These are phyloP conservation scores for Nettapus auritus DNA, from an alignment of 2,113 vertebrate genomes.

Conservation along the genomic window DNA sequence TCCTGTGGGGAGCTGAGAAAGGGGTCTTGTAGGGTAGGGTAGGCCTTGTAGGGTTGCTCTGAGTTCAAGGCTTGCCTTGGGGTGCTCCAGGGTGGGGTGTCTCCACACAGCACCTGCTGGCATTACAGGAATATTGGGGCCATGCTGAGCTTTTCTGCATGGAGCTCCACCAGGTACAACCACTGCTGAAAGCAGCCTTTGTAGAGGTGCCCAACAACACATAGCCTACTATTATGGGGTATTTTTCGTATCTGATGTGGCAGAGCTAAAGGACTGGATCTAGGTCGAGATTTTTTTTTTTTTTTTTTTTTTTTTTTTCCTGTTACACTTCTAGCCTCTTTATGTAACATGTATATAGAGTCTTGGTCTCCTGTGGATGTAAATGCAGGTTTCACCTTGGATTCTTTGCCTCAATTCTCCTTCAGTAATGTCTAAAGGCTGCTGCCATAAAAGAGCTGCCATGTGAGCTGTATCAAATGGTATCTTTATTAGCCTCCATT, in stretches of 20 bases:
- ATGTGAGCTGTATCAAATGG: neutral
- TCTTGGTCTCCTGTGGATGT: neutral
- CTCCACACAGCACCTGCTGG: neutral
- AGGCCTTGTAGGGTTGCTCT: neutral
- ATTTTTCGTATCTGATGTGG: neutral
- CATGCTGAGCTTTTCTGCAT: neutral
- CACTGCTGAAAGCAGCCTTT: neutral
- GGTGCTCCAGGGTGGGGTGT: neutral
- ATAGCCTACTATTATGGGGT: neutral
- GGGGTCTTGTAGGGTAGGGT: neutral
- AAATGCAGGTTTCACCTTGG: neutral
- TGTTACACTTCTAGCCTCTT: neutral
- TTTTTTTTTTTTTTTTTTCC: neutral
- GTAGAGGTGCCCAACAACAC: neutral
- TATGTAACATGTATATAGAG: neutral
- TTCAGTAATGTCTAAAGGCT: neutral
- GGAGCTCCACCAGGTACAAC: neutral
- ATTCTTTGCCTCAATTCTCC: neutral
- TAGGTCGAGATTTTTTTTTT: neutral
- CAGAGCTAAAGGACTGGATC: neutral
- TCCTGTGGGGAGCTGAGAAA: neutral
- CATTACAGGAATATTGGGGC: neutral
- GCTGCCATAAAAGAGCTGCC: neutral
- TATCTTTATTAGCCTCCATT: neutral
- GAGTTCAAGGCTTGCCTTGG: neutral